Percentiles rank a stretch among this genome's conserved stretches.
Conservation (phyloP, 2,113 vertebrate species). For the Peromyscus leucopus region DNA sequence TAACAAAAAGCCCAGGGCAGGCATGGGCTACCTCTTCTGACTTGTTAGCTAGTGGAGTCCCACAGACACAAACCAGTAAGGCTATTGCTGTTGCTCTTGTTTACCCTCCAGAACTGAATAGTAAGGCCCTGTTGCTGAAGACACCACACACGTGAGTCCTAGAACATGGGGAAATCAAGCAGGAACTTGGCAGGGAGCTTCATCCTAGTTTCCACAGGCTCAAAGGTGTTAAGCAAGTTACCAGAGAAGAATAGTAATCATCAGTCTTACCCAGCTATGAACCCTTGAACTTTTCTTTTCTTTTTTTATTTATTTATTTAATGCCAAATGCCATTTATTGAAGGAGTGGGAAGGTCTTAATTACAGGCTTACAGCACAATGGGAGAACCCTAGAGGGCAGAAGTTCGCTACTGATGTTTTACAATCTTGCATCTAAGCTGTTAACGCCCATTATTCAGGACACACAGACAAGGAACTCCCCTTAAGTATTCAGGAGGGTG, state of each 20-base stretch:
- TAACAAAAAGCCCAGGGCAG: not conserved
- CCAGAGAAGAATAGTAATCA: not conserved
- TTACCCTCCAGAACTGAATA: not conserved
- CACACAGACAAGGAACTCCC: too few species aligned
- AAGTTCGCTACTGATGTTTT: too few species aligned
- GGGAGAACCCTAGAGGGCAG: too few species aligned
- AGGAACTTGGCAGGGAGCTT: not conserved
- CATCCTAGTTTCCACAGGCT: not conserved
- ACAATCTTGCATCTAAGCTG: too few species aligned
- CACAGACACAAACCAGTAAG: not conserved
- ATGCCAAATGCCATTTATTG: too few species aligned
- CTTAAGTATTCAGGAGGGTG: too few species aligned
- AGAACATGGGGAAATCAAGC: not conserved
- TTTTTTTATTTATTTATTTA: too few species aligned
- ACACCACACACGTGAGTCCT: not conserved
- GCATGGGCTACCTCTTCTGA: not conserved
- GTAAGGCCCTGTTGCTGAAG: not conserved
- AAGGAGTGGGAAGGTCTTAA: too few species aligned
- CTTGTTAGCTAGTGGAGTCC: not conserved
- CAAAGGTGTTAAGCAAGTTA: not conserved
- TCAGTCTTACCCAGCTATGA: not conserved
- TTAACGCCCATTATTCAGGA: too few species aligned
- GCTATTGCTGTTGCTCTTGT: not conserved
- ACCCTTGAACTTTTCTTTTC: not conserved
- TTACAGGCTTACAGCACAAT: too few species aligned